These are phyloP conservation scores for Danionella cerebrum DNA, from an alignment of 2,113 vertebrate genomes.

Conservation along the genomic window DNA sequence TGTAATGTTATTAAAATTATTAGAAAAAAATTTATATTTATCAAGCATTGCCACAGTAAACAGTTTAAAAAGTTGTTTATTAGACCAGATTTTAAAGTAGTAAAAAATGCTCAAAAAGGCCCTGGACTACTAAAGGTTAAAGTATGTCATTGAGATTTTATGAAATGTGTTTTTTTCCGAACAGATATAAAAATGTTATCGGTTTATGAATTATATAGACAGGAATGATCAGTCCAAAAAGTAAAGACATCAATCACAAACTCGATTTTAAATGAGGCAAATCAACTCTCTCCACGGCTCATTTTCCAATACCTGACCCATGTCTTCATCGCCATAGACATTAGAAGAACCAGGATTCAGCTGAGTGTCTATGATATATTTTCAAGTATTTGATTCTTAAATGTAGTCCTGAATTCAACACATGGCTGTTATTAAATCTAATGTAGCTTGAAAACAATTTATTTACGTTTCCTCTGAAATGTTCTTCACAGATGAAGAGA, in stretches of 20 bases:
- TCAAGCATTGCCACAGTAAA: too few species aligned
- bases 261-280: constrained; percentile 5
- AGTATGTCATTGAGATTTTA: too few species aligned
- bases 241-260: constrained; percentile 6
- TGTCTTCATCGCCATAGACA: background rate
- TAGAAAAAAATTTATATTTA: too few species aligned
- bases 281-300: constrained; percentile 7
- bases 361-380: background rate
- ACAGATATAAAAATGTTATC: too few species aligned
- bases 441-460: background rate
- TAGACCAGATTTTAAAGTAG: too few species aligned
- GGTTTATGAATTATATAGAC: too few species aligned
- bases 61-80: too few species aligned
- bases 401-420: background rate
- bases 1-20: too few species aligned
- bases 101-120: too few species aligned
- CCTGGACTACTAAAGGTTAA: too few species aligned
- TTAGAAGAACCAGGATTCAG: background rate
- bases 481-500: background rate
- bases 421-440: background rate
- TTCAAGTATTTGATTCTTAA: background rate
- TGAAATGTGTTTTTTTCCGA: too few species aligned
- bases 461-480: background rate
- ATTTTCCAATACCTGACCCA: constrained; percentile 8
- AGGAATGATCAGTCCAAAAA: background rate